A percentile compares a stretch with the other conserved stretches of the same genome.
These are phyloP conservation scores for Gonioctena quinquepunctata DNA, from an alignment of 1,140 invertebrate species.

Conservation along the genomic window DNA sequence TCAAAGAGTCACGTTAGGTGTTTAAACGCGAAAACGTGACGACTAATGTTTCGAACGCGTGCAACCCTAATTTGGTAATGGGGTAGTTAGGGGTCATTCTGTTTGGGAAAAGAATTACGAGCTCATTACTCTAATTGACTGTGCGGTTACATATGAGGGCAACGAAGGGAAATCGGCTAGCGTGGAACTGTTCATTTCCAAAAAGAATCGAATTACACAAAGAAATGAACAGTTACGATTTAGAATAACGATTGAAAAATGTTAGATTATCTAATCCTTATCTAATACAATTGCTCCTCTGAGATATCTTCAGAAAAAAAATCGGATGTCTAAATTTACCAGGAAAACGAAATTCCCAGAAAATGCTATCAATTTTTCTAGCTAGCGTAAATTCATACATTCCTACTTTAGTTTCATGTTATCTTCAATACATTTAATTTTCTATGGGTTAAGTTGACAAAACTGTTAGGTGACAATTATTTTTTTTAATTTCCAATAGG, in stretches of 20 bases:
- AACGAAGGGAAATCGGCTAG: conserved; percentile 17
- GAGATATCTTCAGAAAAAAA: no score
- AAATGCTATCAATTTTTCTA: neutral
- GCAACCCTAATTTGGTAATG: conserved; percentile 40
- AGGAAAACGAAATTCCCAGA: neutral
- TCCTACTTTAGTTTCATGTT: no score
- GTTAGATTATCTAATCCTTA: no score
- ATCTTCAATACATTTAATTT: no score
- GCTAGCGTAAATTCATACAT: no score
- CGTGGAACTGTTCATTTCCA: neutral
- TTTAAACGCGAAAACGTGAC: conserved; percentile 31
- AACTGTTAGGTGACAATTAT: no score
- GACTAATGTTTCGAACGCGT: conserved; percentile 24
- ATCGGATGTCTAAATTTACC: no score
- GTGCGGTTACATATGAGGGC: conserved; percentile 20
- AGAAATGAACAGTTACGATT: neutral
- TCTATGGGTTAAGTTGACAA: no score
- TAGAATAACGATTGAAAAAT: neutral
- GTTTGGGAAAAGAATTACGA: conserved; percentile 39
- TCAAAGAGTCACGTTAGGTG: conserved; percentile 30
- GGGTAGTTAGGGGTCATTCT: conserved; percentile 30
- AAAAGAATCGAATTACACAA: neutral
- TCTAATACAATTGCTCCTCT: no score
- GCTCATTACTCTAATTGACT: conserved; percentile 40
- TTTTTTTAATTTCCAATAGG: no score